Percentiles rank a stretch among this genome's conserved stretches.
Evolutionary conservation across 2,113 vertebrate species (phyloP).

Genomic region (Gopherus evgoodei): DNA sequence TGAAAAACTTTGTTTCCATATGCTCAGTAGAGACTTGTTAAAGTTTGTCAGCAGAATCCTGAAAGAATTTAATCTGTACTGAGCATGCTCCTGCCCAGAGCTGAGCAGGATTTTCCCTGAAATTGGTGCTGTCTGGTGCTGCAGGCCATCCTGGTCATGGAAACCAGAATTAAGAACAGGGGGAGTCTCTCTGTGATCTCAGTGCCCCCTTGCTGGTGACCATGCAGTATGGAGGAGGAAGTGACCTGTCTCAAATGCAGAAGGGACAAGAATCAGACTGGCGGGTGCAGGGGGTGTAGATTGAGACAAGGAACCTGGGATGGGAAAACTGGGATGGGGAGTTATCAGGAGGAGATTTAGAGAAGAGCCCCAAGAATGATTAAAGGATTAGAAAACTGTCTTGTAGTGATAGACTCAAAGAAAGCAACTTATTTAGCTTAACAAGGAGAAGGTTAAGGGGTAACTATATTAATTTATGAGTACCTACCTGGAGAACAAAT

Average conservation of each 20-base stretch:
- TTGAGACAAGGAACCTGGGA: background rate
- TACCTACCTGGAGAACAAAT: too few species aligned
- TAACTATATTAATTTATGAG: too few species aligned
- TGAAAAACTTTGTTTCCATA: background rate
- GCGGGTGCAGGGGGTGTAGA: background rate
- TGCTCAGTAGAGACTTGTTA: background rate
- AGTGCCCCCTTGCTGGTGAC: background rate
- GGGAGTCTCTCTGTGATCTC: background rate
- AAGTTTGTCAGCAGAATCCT: background rate
- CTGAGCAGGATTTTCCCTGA: background rate
- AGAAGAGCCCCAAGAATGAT: background rate
- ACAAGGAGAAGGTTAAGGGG: too few species aligned
- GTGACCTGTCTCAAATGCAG: background rate
- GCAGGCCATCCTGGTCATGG: background rate
- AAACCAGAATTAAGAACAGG: background rate
- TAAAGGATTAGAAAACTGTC: background rate
- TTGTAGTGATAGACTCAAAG: background rate
- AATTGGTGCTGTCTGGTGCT: background rate
- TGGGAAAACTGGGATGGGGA: background rate
- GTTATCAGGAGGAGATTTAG: background rate
- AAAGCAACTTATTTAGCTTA: background rate
- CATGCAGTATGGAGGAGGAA: background rate
- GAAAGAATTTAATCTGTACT: background rate
- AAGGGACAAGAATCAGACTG: background rate
- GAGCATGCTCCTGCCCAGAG: background rate